Conservation (phyloP, 2,888 invertebrate species). For the Panorpa germanica region DNA sequence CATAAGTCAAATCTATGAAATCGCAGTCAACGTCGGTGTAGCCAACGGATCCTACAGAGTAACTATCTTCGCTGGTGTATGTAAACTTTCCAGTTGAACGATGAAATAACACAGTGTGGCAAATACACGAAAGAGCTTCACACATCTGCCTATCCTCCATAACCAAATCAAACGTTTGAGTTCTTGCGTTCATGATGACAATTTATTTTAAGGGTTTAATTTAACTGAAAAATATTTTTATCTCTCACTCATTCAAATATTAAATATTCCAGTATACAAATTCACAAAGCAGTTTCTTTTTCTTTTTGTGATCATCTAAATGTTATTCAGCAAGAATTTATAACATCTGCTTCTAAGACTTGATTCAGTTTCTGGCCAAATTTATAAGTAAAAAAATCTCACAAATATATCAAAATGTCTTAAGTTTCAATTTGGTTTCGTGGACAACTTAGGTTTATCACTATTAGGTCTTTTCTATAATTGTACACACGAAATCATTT, state of each 20-base stretch:
- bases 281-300: no score
- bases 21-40: constrained; percentile 96
- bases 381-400: no score
- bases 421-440: no score
- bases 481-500: no score
- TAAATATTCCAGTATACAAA: constrained; percentile 8
- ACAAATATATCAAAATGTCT: no score
- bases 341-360: constrained; percentile 5
- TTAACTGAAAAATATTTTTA: not conserved
- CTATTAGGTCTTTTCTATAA: no score
- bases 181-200: constrained; percentile 64
- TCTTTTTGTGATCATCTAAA: no score
- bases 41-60: constrained; percentile 89
- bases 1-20: constrained; percentile 95
- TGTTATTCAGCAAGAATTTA: constrained; percentile 7
- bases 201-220: not conserved
- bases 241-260: constrained; percentile 2
- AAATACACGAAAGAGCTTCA: constrained; percentile 78
- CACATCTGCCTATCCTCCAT: constrained; percentile 85
- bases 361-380: no score
- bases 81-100: constrained; percentile 83
- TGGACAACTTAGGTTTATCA: no score
- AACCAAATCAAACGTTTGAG: constrained; percentile 60
- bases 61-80: constrained; percentile 85
- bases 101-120: constrained; percentile 83